Evolutionary conservation across 1,140 invertebrate genomes (phyloP).

Genomic region (Drosophila bifasciata): DNA sequence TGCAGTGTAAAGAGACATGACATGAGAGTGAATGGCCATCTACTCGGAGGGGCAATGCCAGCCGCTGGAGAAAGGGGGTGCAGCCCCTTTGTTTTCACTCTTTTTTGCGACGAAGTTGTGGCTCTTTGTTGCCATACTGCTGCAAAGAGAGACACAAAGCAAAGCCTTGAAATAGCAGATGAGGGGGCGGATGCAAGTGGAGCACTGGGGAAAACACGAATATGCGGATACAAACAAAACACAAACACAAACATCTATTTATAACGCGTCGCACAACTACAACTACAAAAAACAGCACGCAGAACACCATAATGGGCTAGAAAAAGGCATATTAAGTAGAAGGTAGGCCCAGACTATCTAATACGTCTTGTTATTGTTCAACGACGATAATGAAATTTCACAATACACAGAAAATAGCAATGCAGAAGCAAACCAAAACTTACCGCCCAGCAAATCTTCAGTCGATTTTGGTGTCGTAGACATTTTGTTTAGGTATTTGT

Average conservation of each 20-base stretch:
- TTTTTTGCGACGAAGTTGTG: conserved; percentile 54
- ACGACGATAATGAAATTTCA: conserved; percentile 23
- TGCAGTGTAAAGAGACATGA: conserved; percentile 63
- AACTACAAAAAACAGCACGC: conserved; percentile 12
- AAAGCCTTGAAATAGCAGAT: conserved; percentile 69
- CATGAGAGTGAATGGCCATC: conserved; percentile 41
- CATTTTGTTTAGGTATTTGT: conserved; percentile 68
- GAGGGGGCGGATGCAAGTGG: conserved; percentile 40
- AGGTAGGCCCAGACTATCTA: too few species aligned
- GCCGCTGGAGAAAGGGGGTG: not conserved
- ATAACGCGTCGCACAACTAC: conserved; percentile 27
- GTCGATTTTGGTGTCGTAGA: conserved; percentile 79
- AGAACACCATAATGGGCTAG: conserved; percentile 40
- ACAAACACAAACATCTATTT: conserved; percentile 23
- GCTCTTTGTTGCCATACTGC: conserved; percentile 62
- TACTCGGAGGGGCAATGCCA: not conserved
- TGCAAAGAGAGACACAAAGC: conserved; percentile 57
- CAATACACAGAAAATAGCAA: conserved; percentile 24
- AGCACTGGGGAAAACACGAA: conserved; percentile 31
- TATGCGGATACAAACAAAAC: conserved; percentile 39
- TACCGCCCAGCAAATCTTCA: conserved; percentile 80
- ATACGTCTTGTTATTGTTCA: conserved; percentile 36
- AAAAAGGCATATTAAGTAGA: too few species aligned
- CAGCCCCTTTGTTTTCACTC: conserved; percentile 42
- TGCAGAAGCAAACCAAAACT: conserved; percentile 49